Evolutionary conservation across 2,888 invertebrate species (phyloP).

Genomic region (Agrochola macilenta): DNA sequence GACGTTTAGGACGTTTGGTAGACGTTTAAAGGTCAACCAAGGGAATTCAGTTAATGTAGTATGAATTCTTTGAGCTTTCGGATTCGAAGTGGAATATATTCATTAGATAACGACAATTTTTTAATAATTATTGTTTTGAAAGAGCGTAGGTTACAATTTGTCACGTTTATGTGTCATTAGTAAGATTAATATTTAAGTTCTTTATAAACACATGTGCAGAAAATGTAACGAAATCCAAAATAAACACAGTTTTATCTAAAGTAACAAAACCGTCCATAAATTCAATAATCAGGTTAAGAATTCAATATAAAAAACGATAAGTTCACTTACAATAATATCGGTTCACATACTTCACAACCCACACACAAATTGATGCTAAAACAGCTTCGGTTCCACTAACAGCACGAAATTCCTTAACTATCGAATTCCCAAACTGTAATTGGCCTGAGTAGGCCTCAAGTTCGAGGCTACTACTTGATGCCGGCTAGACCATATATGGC

Average conservation of each 20-base stretch:
- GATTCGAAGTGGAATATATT: not conserved
- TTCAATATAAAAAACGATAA: slow-evolving; percentile 41
- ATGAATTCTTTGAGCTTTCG: not conserved
- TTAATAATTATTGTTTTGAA: not conserved
- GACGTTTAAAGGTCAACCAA: slow-evolving; percentile 45
- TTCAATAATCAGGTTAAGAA: slow-evolving; percentile 3
- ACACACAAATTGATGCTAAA: slow-evolving; percentile 48
- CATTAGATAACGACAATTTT: not conserved
- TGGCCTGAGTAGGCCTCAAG: slow-evolving; percentile 64
- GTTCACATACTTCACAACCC: slow-evolving; percentile 59
- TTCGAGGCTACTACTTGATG: slow-evolving; percentile 63
- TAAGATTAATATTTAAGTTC: not conserved
- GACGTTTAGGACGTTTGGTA: slow-evolving; percentile 31
- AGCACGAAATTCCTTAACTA: slow-evolving; percentile 55
- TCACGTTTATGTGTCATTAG: not conserved
- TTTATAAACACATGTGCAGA: not conserved
- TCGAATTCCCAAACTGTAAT: slow-evolving; percentile 61
- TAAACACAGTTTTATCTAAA: not conserved
- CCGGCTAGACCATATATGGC: slow-evolving; percentile 60
- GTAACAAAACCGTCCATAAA: slow-evolving; percentile 2
- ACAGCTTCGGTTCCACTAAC: slow-evolving; percentile 24
- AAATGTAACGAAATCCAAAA: not conserved
- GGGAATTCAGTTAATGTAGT: not conserved
- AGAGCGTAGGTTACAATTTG: not conserved
- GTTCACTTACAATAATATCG: slow-evolving; percentile 44